phyloP scores from a whole-genome alignment of 2,888 invertebrate genomes.

The Dryococelus australis region DNA sequence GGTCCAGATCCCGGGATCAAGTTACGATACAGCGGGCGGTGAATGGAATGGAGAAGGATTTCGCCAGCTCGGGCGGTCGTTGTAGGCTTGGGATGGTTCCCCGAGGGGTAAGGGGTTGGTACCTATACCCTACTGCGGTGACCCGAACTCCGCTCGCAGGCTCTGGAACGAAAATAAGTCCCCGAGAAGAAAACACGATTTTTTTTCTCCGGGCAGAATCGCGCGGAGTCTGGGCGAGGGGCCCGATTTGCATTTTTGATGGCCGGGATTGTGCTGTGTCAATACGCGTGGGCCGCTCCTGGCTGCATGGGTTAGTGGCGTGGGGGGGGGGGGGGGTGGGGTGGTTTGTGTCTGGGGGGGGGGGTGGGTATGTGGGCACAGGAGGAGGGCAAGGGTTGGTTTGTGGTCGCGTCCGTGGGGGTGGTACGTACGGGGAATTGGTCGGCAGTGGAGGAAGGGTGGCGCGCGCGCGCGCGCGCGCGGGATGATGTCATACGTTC shows the following conservation, averaged over 20 bases:
- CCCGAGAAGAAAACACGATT: neutral
- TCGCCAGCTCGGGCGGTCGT: neutral
- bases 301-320: neutral
- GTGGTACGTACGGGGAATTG: neutral
- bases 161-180: neutral
- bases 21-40: no score
- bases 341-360: neutral
- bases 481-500: neutral
- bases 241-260: neutral
- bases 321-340: neutral
- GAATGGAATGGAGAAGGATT: neutral
- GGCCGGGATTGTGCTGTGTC: conserved; percentile 8
- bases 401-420: neutral
- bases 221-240: neutral
- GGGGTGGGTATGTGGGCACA: neutral
- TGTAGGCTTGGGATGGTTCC: neutral
- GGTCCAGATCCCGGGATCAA: neutral
- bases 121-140: no score
- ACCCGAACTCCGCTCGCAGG: neutral
- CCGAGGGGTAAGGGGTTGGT: neutral
- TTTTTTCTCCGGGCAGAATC: neutral
- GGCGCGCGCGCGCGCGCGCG: neutral
- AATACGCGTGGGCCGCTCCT: neutral
- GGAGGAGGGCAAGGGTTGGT: neutral
- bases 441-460: neutral